Conservation (phyloP, 2,797 vertebrate genomes). For the Chloroceryle inda region DNA sequence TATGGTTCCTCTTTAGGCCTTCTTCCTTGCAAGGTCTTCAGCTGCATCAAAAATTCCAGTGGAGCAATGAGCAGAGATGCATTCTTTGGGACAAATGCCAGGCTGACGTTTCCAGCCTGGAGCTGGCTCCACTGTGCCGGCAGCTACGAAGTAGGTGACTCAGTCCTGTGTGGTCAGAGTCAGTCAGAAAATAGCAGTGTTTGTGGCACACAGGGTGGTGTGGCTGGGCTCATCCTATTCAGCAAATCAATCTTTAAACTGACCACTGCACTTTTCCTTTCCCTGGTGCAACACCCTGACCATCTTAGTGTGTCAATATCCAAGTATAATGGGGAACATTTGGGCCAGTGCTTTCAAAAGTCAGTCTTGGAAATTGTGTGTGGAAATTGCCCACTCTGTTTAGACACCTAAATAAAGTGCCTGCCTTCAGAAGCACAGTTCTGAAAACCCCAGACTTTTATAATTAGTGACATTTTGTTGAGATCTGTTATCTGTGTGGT, state of each 20-base stretch:
- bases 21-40: neutral
- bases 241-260: neutral
- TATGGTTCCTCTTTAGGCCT: neutral
- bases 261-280: neutral
- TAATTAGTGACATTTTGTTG: constrained; percentile 31
- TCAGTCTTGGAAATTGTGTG: neutral
- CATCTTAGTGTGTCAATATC: neutral
- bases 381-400: neutral
- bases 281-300: neutral
- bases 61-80: neutral
- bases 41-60: neutral
- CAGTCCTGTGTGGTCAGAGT: neutral
- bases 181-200: constrained; percentile 18
- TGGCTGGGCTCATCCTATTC: neutral
- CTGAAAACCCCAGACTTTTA: constrained; percentile 19
- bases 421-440: neutral
- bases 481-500: constrained; percentile 56
- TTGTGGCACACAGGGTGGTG: neutral
- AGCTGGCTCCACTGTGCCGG: neutral
- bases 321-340: neutral
- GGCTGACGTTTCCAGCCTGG: neutral
- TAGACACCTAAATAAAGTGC: neutral
- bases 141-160: neutral
- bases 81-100: neutral
- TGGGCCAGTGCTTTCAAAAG: neutral